These are phyloP conservation scores for Drosophila azteca DNA, from an alignment of 1,140 invertebrate genomes.

Conservation along the genomic window DNA sequence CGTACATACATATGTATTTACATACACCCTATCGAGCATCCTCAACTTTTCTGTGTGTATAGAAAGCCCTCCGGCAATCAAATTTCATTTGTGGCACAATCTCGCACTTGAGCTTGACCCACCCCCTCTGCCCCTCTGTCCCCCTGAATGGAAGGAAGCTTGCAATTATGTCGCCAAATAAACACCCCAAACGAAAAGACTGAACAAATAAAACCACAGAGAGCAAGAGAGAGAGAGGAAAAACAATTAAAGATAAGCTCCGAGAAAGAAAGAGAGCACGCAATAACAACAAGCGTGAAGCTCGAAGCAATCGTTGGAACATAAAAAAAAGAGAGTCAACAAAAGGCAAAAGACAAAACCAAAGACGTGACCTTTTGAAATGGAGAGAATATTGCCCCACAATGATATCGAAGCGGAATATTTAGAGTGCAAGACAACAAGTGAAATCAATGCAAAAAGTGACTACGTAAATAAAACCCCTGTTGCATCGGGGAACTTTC, in stretches of 20 bases:
- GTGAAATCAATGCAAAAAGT: slow-evolving; percentile 32
- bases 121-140: neutral
- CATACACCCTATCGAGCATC: neutral
- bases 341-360: slow-evolving; percentile 29
- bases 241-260: slow-evolving; percentile 29
- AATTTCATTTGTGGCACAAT: slow-evolving; percentile 13
- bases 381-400: neutral
- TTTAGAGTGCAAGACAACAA: neutral
- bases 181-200: slow-evolving; percentile 20
- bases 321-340: slow-evolving; percentile 32
- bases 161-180: slow-evolving; percentile 28
- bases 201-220: slow-evolving; percentile 15
- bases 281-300: neutral
- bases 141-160: slow-evolving; percentile 10
- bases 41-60: neutral
- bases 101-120: neutral
- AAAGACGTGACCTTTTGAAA: slow-evolving; percentile 35
- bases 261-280: slow-evolving; percentile 5
- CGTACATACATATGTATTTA: neutral
- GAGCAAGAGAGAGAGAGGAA: neutral
- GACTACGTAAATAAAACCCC: too few species aligned
- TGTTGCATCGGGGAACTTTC: too few species aligned
- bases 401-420: too few species aligned
- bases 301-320: slow-evolving; percentile 7
- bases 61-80: slow-evolving; percentile 6